Conservation (phyloP, 2,888 invertebrate genomes). For the Drosophila sordidula region DNA sequence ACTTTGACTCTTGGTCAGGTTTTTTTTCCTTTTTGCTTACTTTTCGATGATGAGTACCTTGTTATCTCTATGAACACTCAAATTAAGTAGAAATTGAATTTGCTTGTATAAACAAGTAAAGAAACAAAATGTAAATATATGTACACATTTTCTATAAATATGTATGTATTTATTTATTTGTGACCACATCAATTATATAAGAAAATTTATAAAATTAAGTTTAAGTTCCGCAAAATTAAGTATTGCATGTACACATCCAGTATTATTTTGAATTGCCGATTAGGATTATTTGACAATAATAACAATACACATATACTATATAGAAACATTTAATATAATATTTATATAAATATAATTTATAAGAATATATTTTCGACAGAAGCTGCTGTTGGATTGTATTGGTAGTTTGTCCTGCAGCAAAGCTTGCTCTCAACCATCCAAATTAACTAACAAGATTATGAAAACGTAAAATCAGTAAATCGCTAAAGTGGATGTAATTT, state of each 20-base stretch:
- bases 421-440: conserved; percentile 63
- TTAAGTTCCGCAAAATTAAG: too few species aligned
- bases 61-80: conserved; percentile 74
- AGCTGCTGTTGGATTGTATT: not conserved
- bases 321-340: not conserved
- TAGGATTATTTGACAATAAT: too few species aligned
- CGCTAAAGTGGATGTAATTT: conserved; percentile 84
- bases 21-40: conserved; percentile 37
- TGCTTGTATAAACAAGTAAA: conserved; percentile 51
- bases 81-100: conserved; percentile 68
- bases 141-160: not conserved
- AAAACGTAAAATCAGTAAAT: conserved; percentile 84
- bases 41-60: conserved; percentile 65
- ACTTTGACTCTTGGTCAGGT: conserved; percentile 38
- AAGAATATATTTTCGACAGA: not conserved
- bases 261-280: not conserved
- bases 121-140: not conserved
- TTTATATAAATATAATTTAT: not conserved
- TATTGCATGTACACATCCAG: too few species aligned
- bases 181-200: too few species aligned
- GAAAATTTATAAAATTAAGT: too few species aligned
- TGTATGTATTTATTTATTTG: too few species aligned
- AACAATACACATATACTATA: not conserved
- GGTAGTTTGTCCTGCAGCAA: conserved; percentile 21
- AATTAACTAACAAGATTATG: conserved; percentile 83